Base-by-base conservation (phyloP, 2,113 vertebrate species). In the Pterocles orientalis region DNA sequence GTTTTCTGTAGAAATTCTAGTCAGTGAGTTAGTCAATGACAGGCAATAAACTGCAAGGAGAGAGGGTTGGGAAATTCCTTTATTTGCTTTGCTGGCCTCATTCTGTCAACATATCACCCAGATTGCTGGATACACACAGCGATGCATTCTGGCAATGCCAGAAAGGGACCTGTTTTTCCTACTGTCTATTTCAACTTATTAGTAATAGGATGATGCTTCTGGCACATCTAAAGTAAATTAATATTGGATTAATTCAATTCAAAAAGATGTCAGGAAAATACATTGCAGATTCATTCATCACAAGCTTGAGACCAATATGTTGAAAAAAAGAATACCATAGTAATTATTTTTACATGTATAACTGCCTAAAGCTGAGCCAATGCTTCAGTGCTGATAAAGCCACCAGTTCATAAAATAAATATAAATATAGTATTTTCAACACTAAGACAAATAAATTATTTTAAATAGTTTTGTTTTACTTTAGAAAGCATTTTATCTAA, bases 91-190 rank as follows among this genome's bases (percentile, higher is more conserved):
- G 13, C 43, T 98, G 98, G 97, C 99, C 98, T 98, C 98, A 98
- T 99, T 99, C 99, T 99, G 99, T 99, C 98, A 99, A 97, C 93
- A 95, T 79, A 96, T 98, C 97, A 97, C 94, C 97, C 96, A 97
- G 96, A 97, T 97, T 97, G 97, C 96, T 97, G 98, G 96, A 97
- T 97, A 88, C 96, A 97, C 90, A 95, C 92, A 93, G 95, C 93
- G 96, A 98, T 95, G 88, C 93, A 93, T 97, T 95, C 97, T 97
- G 97, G 97, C 97, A 97, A 53, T 41, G 84, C 81, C 75, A 21
- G 79, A 86, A 39, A 93, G 75, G 81, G 88, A 91, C 95, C 93
- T 95, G 95, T 87, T 87, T 92, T 97, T 96, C 96, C 95, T 94
- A 84, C 97, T 97, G 96, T 95, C 97, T 95, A 17, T 94, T 94